Evolutionary conservation across 2,113 vertebrate species (phyloP).

Genomic region (Choloepus hoffmanni): DNA sequence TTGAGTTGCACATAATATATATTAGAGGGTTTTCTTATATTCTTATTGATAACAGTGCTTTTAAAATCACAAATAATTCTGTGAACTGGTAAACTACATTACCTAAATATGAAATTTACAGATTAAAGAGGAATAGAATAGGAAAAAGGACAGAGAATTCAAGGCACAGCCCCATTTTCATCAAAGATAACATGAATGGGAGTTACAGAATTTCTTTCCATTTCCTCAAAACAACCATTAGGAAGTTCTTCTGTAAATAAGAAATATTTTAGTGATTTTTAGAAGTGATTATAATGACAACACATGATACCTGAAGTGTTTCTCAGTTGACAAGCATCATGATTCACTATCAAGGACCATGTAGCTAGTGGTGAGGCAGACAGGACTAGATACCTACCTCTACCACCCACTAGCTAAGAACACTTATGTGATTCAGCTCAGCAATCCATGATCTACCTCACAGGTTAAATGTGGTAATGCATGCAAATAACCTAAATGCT

Average conservation of each 20-base stretch:
- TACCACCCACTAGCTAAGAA: rapidly evolving
- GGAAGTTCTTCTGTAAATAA: not conserved
- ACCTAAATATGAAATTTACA: not conserved
- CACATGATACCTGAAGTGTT: not conserved
- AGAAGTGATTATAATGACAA: not conserved
- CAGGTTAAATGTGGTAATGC: not conserved
- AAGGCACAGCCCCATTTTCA: not conserved
- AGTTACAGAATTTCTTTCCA: not conserved
- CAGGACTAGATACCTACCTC: rapidly evolving
- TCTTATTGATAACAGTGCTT: not conserved
- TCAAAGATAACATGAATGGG: not conserved
- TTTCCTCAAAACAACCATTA: not conserved
- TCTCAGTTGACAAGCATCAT: not conserved
- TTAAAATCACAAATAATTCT: not conserved
- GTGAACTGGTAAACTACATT: not conserved
- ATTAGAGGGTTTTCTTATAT: not conserved
- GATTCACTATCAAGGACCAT: not conserved
- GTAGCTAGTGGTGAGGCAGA: rapidly evolving
- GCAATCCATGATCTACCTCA: not conserved
- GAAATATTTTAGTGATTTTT: not conserved
- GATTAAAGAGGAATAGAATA: not conserved
- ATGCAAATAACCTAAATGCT: not conserved
- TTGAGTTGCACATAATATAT: not conserved
- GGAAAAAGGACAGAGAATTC: not conserved
- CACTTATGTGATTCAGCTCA: not conserved